Percentiles rank a stretch among this genome's conserved stretches.
Evolutionary conservation across 2,113 vertebrate genomes (phyloP).

Genomic region (Archocentrus centrarchus): DNA sequence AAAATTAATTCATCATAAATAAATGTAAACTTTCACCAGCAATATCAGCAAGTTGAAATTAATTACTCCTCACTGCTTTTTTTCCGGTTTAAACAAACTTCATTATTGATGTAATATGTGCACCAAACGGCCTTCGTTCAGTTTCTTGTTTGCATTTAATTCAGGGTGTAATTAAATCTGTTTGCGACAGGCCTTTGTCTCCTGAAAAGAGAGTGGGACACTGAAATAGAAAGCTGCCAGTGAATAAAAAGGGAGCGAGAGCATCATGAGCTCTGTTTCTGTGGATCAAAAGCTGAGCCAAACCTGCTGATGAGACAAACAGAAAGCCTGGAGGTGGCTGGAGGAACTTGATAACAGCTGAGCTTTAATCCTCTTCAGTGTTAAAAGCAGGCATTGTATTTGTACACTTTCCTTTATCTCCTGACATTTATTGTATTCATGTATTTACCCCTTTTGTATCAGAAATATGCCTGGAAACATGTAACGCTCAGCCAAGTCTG

Average conservation of each 20-base stretch:
- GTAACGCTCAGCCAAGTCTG: neutral
- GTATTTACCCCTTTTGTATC: constrained; percentile 16
- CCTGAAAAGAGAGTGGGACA: constrained; percentile 12
- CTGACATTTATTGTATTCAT: constrained; percentile 27
- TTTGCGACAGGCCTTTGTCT: neutral
- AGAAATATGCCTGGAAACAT: constrained; percentile 2
- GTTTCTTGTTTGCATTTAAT: constrained; percentile 28
- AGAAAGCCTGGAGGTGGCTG: constrained; percentile 43
- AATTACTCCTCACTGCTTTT: neutral
- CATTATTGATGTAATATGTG: neutral
- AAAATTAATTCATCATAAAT: neutral
- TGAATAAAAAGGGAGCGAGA: constrained; percentile 22
- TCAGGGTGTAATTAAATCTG: constrained; percentile 17
- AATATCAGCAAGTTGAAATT: neutral
- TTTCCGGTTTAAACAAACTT: neutral
- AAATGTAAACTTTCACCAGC: constrained; percentile 6
- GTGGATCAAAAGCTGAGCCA: constrained; percentile 35
- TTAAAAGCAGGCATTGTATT: constrained; percentile 36
- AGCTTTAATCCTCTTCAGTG: constrained; percentile 24
- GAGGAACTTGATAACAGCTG: constrained; percentile 29
- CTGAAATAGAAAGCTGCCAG: constrained; percentile 15
- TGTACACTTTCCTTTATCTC: constrained; percentile 18
- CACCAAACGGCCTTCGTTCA: constrained; percentile 1
- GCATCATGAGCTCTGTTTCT: constrained; percentile 33
- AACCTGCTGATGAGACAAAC: constrained; percentile 40